Conservation (phyloP, 2,797 vertebrate genomes). For the Zonotrichia albicollis region DNA sequence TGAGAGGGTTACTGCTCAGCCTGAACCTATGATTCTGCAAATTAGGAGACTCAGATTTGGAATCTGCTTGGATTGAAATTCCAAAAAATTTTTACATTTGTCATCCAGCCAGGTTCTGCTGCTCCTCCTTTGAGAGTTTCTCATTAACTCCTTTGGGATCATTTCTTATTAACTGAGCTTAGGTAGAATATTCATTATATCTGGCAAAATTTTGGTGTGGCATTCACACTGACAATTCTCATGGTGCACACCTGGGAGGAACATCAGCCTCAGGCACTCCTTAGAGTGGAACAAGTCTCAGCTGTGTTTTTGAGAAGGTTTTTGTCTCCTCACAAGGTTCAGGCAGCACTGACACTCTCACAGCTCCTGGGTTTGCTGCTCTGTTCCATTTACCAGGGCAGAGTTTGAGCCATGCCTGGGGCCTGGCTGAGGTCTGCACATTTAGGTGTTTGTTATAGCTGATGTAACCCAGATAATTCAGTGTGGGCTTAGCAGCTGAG, state of each 20-base stretch:
- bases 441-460: not conserved
- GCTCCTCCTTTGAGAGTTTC: not conserved
- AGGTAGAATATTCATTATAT: not conserved
- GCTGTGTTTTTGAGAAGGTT: not conserved
- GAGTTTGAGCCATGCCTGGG: not conserved
- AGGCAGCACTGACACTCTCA: not conserved
- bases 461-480: not conserved
- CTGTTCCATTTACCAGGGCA: not conserved
- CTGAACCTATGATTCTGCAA: not conserved
- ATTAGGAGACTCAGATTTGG: not conserved
- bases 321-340: not conserved
- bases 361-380: not conserved
- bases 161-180: not conserved
- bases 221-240: not conserved
- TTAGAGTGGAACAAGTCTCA: not conserved
- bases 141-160: not conserved
- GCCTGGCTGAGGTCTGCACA: not conserved
- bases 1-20: not conserved
- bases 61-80: not conserved
- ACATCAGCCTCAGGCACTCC: not conserved
- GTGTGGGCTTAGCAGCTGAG: not conserved
- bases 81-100: not conserved
- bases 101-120: not conserved
- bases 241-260: fast-evolving
- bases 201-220: not conserved